Base-by-base conservation (phyloP, 2,797 vertebrate species). In the Syndactyla subalaris region DNA sequence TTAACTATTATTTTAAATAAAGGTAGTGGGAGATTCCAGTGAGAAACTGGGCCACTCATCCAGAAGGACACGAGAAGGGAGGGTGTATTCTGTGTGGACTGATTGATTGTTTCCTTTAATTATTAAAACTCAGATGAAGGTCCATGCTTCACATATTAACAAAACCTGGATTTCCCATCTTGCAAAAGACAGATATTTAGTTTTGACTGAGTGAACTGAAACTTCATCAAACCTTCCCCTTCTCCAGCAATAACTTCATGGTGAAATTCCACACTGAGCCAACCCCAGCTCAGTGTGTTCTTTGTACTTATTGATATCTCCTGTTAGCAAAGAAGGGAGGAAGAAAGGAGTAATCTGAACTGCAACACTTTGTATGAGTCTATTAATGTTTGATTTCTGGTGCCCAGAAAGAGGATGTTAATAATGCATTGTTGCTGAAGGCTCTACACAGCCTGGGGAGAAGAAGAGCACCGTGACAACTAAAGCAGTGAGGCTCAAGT, bases 331-430 rank as follows among this genome's bases (percentile, higher is more conserved):
- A 68, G 36, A 38, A 17, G 39, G 55, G 58, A 63, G 77, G 45
- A 49, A 62, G 71, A n/a, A 65, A 41, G 23, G 76, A 75, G 65
- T 61, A 72, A 93, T 57, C 59, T 54, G 78, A 91, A 62, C 83
- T 83, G 86, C 46, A 89, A 80, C n/a, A 48, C 63, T 91, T 66
- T 76, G 36, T 73, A 34, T 51, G 85, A 71, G 67, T 67, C 95
- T 83, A 89, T 96, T 91, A 92, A 95, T 62, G 84, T 91, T 96
- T 93, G 91, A 95, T 88, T 89, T 81, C 88, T 93, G 89, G 29
- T 85, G 91, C 86, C 91, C 91, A 89, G 92, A 71, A 93, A 78
- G 72, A 57, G 26, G 45, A 22, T 78, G 74, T 85, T 76, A 87
- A 95, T 95, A 89, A 91, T 94, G 87, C 27, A 83, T 89, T 41